Percentiles rank a stretch among this genome's conserved stretches.
phyloP scores from a whole-genome alignment of 2,113 vertebrate species.

The Herpailurus yagouaroundi region DNA sequence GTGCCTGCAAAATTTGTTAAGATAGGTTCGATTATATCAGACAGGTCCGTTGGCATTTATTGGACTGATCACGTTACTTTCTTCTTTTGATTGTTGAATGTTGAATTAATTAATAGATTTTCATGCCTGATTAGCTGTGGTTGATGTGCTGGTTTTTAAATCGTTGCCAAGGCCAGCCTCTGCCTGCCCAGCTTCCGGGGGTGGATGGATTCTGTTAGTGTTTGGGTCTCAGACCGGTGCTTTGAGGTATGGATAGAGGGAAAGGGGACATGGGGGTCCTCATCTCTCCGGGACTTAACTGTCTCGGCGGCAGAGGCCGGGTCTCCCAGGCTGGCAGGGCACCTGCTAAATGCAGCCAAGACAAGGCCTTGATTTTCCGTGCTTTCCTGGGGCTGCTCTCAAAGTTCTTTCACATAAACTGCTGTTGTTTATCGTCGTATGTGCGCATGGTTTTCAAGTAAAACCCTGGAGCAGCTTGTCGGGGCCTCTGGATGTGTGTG shows the following conservation, averaged over 20 bases:
- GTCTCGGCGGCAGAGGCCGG: rapidly evolving
- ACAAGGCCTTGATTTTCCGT: rapidly evolving
- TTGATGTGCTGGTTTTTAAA: not conserved
- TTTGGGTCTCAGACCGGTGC: not conserved
- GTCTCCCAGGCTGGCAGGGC: not conserved
- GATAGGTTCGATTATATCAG: not conserved
- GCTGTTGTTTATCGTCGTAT: rapidly evolving
- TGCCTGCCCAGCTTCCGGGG: rapidly evolving
- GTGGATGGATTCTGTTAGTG: not conserved
- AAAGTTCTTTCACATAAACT: not conserved
- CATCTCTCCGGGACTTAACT: rapidly evolving
- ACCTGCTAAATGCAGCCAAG: not conserved
- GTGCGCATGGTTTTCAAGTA: rapidly evolving
- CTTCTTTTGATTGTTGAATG: not conserved
- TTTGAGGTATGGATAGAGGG: not conserved
- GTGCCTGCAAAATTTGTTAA: too few species aligned
- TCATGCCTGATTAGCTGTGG: not conserved
- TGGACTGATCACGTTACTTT: not conserved
- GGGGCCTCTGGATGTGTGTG: not conserved
- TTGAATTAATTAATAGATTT: not conserved
- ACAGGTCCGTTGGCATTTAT: not conserved
- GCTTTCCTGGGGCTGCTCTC: not conserved
- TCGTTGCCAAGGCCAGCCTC: not conserved
- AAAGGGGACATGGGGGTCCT: not conserved
- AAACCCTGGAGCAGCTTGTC: not conserved